Evolutionary conservation across 1,140 invertebrate species (phyloP).

Genomic region (Bombus vancouverensis): DNA sequence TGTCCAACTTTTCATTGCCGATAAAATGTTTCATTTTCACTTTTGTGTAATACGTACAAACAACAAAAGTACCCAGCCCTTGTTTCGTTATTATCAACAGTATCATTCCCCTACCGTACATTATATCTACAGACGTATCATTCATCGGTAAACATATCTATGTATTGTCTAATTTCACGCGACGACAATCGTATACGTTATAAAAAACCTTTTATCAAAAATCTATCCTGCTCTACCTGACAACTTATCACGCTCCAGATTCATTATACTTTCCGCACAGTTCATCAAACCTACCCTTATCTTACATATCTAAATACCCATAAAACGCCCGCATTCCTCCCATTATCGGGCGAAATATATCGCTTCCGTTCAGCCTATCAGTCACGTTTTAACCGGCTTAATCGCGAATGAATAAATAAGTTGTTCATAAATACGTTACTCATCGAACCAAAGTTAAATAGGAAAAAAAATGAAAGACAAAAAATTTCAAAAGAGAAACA

Average conservation of each 20-base stretch:
- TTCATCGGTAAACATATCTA: not conserved
- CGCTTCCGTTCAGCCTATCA: not conserved
- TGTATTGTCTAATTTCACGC: not conserved
- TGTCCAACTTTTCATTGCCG: not conserved
- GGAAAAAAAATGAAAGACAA: not conserved
- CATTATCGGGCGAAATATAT: not conserved
- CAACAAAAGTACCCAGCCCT: not conserved
- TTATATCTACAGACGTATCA: not conserved
- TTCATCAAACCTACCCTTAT: conserved; percentile 18
- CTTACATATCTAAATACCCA: not conserved
- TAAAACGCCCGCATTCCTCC: not conserved
- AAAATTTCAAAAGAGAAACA: not conserved
- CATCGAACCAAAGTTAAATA: not conserved
- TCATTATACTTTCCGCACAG: not conserved
- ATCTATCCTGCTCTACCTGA: not conserved
- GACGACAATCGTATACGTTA: not conserved
- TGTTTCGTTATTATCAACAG: not conserved
- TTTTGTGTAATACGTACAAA: not conserved
- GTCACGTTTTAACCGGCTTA: too few species aligned
- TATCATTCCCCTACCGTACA: not conserved
- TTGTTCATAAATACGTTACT: not conserved
- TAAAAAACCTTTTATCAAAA: not conserved
- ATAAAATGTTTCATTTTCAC: not conserved
- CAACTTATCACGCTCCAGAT: not conserved
- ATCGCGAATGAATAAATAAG: conserved; percentile 11